Conservation (phyloP, 2,797 vertebrate species). For the Acipenser transmontanus region DNA sequence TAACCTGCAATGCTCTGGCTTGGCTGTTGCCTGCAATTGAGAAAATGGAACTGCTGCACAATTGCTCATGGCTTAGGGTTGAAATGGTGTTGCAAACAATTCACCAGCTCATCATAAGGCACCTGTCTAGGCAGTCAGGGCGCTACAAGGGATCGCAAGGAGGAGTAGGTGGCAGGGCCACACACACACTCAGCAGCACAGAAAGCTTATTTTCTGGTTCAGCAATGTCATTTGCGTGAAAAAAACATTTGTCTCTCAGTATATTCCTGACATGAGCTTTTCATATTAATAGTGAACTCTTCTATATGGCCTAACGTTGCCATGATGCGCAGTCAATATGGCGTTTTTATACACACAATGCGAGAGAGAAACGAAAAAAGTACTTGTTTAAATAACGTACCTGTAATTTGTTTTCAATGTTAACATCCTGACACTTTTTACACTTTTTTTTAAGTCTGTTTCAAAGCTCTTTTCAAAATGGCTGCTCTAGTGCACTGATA, state of each 20-base stretch:
- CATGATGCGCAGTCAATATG: background rate
- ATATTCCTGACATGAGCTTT: background rate
- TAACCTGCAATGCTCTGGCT: background rate
- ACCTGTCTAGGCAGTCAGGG: too few species aligned
- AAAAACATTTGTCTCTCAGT: background rate
- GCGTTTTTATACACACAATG: background rate
- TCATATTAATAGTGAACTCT: background rate
- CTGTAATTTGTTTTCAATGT: too few species aligned
- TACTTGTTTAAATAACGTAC: too few species aligned
- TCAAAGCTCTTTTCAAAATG: too few species aligned
- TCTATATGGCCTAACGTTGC: background rate
- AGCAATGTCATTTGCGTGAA: too few species aligned
- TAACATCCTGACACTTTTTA: too few species aligned
- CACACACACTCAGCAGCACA: background rate
- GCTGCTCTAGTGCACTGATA: too few species aligned
- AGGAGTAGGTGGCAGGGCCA: too few species aligned
- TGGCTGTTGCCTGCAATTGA: background rate
- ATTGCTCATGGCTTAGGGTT: background rate
- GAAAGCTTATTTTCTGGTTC: too few species aligned
- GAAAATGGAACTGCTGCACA: constrained; percentile 6
- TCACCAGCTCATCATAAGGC: background rate
- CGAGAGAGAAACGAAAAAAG: background rate
- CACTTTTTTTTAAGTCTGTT: too few species aligned
- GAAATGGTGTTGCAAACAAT: background rate
- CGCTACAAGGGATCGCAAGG: too few species aligned